phyloP scores from a whole-genome alignment of 2,888 invertebrate genomes.

The Mesorhabditis spiculigera region DNA sequence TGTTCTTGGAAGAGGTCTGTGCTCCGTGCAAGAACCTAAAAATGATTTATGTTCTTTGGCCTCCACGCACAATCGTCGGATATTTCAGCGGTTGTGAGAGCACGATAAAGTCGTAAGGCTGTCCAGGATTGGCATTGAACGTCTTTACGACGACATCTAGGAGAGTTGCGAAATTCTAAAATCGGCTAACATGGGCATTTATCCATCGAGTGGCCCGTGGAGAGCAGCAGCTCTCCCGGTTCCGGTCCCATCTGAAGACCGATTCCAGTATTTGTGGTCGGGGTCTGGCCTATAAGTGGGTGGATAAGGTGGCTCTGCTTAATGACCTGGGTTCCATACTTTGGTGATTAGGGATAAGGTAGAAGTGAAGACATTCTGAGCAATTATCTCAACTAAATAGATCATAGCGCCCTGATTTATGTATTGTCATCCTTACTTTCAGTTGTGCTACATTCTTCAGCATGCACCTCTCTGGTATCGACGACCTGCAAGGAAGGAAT shows the following conservation, averaged over 20 bases:
- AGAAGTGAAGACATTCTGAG: slow-evolving; percentile 38
- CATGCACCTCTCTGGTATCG: slow-evolving; percentile 50
- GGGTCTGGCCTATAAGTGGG: too few relatives aligned
- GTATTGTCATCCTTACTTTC: slow-evolving; percentile 37
- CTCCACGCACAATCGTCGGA: slow-evolving; percentile 52
- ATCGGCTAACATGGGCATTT: slow-evolving; percentile 53
- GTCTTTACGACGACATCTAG: slow-evolving; percentile 47
- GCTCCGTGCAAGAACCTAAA: slow-evolving; percentile 24
- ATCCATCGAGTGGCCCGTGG: slow-evolving; percentile 50
- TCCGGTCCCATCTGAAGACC: slow-evolving; percentile 54
- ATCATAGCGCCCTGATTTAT: too few relatives aligned
- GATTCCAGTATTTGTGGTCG: slow-evolving; percentile 30
- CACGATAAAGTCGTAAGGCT: slow-evolving; percentile 50
- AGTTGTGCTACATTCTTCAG: slow-evolving; percentile 46
- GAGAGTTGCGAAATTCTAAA: neutral
- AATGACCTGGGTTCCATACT: slow-evolving; percentile 28
- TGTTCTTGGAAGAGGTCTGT: slow-evolving; percentile 36
- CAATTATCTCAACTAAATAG: slow-evolving; percentile 36
- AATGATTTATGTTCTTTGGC: neutral
- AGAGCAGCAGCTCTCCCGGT: slow-evolving; percentile 48
- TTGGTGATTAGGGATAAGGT: slow-evolving; percentile 32
- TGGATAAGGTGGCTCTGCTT: too few relatives aligned
- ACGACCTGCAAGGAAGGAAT: slow-evolving; percentile 33
- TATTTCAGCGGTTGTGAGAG: slow-evolving; percentile 52
- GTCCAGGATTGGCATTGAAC: slow-evolving; percentile 37